Evolutionary conservation across 2,113 vertebrate genomes (phyloP).

Genomic region (Corapipo altera): DNA sequence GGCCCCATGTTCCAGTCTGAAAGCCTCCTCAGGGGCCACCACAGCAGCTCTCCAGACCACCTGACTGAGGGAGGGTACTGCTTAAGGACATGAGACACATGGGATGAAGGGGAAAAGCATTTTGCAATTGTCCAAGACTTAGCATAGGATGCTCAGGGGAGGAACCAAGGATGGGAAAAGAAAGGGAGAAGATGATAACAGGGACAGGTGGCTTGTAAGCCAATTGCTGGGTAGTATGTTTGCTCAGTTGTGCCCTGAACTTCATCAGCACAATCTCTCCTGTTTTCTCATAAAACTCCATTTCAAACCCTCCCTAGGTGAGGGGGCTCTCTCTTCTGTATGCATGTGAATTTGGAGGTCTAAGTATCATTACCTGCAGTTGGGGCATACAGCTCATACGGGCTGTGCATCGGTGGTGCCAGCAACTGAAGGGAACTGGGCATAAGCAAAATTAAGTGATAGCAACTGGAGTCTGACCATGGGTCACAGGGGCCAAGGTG

Average conservation of each 20-base stretch:
- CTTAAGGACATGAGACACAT: neutral
- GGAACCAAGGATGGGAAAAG: neutral
- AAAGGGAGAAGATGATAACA: neutral
- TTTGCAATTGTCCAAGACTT: neutral
- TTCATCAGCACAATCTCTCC: neutral
- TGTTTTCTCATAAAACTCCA: neutral
- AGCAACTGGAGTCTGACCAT: neutral
- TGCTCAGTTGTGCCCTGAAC: neutral
- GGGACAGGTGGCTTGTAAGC: neutral
- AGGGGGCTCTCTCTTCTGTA: neutral
- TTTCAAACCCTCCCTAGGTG: neutral
- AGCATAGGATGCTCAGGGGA: neutral
- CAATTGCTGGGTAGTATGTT: rapidly evolving
- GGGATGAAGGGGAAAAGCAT: neutral
- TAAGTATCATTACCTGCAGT: neutral
- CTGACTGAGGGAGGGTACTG: neutral
- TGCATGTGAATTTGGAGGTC: neutral
- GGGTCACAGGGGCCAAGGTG: neutral
- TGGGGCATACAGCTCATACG: neutral
- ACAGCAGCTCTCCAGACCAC: neutral
- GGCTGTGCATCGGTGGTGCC: neutral
- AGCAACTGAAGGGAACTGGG: neutral
- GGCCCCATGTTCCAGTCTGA: neutral
- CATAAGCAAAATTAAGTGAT: neutral
- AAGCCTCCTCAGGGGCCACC: neutral